Evolutionary conservation across 2,797 vertebrate genomes (phyloP).

Genomic region (Oreortyx pictus): DNA sequence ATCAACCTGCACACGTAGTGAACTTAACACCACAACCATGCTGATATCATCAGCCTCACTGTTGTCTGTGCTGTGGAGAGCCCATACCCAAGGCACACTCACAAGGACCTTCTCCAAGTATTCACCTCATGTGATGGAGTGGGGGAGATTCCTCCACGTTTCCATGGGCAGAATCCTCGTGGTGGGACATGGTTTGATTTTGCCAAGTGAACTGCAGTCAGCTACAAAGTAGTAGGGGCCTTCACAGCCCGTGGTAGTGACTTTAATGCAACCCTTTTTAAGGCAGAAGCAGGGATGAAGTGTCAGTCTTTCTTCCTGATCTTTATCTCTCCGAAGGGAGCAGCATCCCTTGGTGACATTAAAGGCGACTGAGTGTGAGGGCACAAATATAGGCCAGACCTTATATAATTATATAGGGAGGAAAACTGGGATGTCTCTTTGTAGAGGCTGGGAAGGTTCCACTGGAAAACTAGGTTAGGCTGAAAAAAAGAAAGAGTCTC

Average conservation of each 20-base stretch:
- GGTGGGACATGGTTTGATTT: background rate
- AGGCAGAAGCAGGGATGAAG: background rate
- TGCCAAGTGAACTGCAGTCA: background rate
- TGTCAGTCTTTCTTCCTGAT: background rate
- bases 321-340: slow-evolving; percentile 9
- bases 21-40: background rate
- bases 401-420: slow-evolving; percentile 60
- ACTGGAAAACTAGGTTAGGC: slow-evolving; percentile 71
- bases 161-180: fast-evolving
- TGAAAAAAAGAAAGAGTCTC: slow-evolving; percentile 62
- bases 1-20: background rate
- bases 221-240: background rate
- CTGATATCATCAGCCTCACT: background rate
- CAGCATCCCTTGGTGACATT: background rate
- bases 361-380: background rate
- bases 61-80: background rate
- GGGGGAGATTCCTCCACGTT: background rate
- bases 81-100: fast-evolving
- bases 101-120: background rate
- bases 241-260: background rate
- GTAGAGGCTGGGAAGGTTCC: slow-evolving; percentile 60
- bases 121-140: background rate
- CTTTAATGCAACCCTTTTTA: background rate
- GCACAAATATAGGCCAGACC: slow-evolving; percentile 59
- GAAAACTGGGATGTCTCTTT: slow-evolving; percentile 62